phyloP scores from a whole-genome alignment of 2,797 vertebrate genomes.

The Borostomias antarcticus region DNA sequence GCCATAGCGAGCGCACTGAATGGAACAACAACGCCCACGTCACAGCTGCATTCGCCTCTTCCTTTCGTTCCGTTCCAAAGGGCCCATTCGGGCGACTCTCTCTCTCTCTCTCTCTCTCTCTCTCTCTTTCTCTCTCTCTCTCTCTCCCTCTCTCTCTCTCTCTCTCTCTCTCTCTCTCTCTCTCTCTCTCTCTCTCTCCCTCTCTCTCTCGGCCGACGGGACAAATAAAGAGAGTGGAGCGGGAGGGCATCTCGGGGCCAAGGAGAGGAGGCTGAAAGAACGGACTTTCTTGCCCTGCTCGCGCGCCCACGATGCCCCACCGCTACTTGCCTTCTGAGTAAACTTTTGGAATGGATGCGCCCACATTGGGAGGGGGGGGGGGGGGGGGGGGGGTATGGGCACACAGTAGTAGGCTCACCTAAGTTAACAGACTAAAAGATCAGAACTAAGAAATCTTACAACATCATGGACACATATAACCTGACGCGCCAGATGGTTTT shows the following conservation, averaged over 20 bases:
- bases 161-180: too few relatives aligned
- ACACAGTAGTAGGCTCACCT: conserved; percentile 8
- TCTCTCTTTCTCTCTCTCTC: too few relatives aligned
- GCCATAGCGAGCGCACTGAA: conserved; percentile 90
- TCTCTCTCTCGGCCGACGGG: conserved; percentile 70
- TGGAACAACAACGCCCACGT: conserved; percentile 91
- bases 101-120: too few relatives aligned
- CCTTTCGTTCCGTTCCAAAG: conserved; percentile 75
- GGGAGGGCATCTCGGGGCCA: conserved; percentile 72
- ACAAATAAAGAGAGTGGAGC: conserved; percentile 71
- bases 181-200: too few relatives aligned
- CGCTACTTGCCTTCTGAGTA: conserved; percentile 70
- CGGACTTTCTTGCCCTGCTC: conserved; percentile 48
- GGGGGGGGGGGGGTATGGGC: too few relatives aligned
- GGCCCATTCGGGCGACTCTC: conserved; percentile 72
- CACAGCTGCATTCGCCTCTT: conserved; percentile 84
- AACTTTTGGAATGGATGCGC: conserved; percentile 63
- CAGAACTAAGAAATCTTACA: too few relatives aligned
- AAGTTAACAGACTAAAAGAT: too few relatives aligned
- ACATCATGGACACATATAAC: too few relatives aligned
- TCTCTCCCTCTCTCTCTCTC: too few relatives aligned
- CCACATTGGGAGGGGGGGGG: not conserved
- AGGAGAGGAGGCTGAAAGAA: conserved; percentile 66
- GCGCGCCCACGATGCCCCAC: conserved; percentile 37
- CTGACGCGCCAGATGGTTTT: too few relatives aligned